Base-by-base conservation (phyloP, 2,888 invertebrate species). In the Mesorhabditis belari region DNA sequence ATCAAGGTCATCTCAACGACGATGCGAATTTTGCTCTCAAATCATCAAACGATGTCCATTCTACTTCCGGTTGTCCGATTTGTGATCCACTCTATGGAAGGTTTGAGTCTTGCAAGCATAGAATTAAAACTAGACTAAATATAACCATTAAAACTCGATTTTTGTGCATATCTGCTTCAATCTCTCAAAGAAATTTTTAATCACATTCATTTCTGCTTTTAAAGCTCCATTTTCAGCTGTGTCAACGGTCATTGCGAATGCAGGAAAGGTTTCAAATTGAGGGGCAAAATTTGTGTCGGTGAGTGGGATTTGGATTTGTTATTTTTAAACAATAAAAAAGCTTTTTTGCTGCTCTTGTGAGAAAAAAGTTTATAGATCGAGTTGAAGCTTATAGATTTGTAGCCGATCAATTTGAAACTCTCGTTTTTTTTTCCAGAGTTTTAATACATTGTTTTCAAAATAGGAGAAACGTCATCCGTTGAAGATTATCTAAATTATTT, bases 221-320 rank as follows among this genome's bases (percentile, higher is more conserved):
- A 9, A 35, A 35, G 12, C 44, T n/a, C 1, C n/a, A 35, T 17
- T 17, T 35, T 35, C 44, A 35, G 44, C 4, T 77, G 77, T 53
- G 64, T 70, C 19, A 67, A 75, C 28, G 74, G 74, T 4, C 55
- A 63, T 49, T 77, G 77, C 60, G 75, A 71, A 24, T 77, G 77
- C 59, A 65, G 67, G 60, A 67, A 69, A 58, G 77, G 77, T 25
- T 77, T 71, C 63, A 69, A 73, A 63, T 63, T 72, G 35, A 61
- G 66, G 12, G 71, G 73, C 35, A 65, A 67, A 58, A 67, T 70
- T 49, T 77, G 77, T 63, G 67, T 74, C 54, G 77, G 77, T 77
- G 56, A 59, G 67, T 52, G 52, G 3, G 50, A 17, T 35, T 24
- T 57, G n/a, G n/a, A n/a, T n/a, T n/a, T n/a, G 35, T 28, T 55